Evolutionary conservation across 2,797 vertebrate species (phyloP).

Genomic region (Poeciliopsis gracilis): DNA sequence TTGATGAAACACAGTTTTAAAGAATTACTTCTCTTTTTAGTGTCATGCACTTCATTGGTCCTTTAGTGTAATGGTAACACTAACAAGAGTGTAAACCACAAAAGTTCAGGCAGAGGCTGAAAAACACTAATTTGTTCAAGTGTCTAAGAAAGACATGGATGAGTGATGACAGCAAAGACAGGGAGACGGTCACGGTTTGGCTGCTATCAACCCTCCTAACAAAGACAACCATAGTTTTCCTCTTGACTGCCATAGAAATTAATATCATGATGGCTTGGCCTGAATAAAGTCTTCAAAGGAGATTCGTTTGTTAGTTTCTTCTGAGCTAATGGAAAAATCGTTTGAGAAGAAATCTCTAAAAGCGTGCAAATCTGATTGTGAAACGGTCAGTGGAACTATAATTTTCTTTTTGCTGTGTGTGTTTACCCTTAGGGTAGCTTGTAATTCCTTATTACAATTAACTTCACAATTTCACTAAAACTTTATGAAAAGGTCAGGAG

Average conservation of each 20-base stretch:
- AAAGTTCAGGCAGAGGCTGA: neutral
- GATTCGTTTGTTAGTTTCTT: slow-evolving; percentile 17
- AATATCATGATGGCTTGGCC: slow-evolving; percentile 6
- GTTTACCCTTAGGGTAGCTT: slow-evolving; percentile 33
- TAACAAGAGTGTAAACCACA: neutral
- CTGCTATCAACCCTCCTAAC: neutral
- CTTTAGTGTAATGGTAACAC: neutral
- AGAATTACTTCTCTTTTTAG: neutral
- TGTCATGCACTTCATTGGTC: neutral
- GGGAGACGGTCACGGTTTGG: neutral
- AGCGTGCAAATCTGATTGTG: slow-evolving; percentile 31
- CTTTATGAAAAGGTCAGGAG: slow-evolving; percentile 71
- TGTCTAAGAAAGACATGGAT: neutral
- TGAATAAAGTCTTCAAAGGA: slow-evolving; percentile 13
- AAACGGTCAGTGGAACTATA: slow-evolving; percentile 31
- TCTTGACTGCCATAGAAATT: slow-evolving; percentile 7
- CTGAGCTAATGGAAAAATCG: neutral
- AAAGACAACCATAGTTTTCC: slow-evolving; percentile 4
- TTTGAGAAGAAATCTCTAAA: neutral
- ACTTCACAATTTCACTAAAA: slow-evolving; percentile 53
- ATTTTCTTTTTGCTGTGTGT: slow-evolving; percentile 15
- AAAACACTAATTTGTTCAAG: neutral
- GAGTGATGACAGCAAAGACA: neutral
- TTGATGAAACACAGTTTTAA: neutral
- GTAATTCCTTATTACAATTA: slow-evolving; percentile 61